Base-by-base conservation (phyloP, 2,888 invertebrate genomes). In the Drosophila suboccidentalis region DNA sequence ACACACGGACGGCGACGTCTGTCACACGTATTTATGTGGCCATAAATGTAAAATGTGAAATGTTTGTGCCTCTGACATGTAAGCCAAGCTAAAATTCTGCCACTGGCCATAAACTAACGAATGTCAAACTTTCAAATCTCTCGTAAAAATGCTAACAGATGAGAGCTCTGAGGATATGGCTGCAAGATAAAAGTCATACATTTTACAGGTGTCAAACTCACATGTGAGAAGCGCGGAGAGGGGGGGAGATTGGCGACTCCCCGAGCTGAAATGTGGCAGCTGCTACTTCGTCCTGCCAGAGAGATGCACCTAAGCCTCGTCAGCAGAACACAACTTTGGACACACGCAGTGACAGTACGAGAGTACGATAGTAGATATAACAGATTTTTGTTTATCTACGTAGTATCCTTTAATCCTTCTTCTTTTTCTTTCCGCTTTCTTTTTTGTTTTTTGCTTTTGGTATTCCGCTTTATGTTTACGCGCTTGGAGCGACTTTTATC, bases 191-290 rank as follows among this genome's bases (percentile, higher is more conserved):
- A 87, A 86, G 80, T 69, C 75, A 34, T 59, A 59, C 62, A 67
- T 65, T 69, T 66, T 63, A 64, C 69, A 75, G 82, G 66, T 84
- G 82, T 63, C 62, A 62, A 46, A 87, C 87, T 84, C 67, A 82
- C 82, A 66, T 72, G 75, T 64, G 54, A 17, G 13, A 43, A 34
- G 58, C 60, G 9, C 3, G 46, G 4, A 29, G 6, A 11, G 17
- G 6, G 17, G 6, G 4, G 43, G 15, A 54, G 41, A 22, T 60
- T 57, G 17, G 41, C 32, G 41, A 29, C 15, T 53, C 26, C 29
- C 38, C 17, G 15, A 44, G 44, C 61, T 47, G 19, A 10, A 32
- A 51, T 44, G 49, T 67, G 53, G 49, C 61, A 49, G 61, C 29
- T 62, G 43, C 41, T 43, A n/a, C 11, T 29, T 13, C 15, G 19